Evolutionary conservation across 92 coral and sea anemone genomes (phyloP).

Genomic region (Epizoanthus rinbou): DNA sequence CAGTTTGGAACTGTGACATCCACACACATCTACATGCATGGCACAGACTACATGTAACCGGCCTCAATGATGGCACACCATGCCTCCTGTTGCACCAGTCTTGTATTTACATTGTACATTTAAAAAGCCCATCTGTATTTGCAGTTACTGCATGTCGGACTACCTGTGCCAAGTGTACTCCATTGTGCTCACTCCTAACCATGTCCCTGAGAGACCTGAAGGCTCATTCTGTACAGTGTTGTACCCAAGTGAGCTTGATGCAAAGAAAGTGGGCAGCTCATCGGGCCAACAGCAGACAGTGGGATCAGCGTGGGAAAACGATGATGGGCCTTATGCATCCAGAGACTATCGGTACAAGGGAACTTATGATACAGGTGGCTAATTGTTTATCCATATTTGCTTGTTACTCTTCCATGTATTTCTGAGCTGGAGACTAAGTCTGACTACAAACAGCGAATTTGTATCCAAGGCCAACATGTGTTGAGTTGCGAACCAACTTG

Average conservation of each 20-base stretch:
- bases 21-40: too few relatives aligned
- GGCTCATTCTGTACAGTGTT: conserved; percentile 78
- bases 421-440: too few relatives aligned
- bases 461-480: too few relatives aligned
- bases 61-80: too few relatives aligned
- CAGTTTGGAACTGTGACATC: too few relatives aligned
- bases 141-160: conserved; percentile 94
- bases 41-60: too few relatives aligned
- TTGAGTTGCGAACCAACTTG: too few relatives aligned
- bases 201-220: conserved; percentile 96
- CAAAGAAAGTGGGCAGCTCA: conserved; percentile 19
- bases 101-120: too few relatives aligned
- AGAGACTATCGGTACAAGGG: conserved; percentile 58
- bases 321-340: conserved; percentile 43
- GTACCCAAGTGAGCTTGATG: conserved; percentile 30
- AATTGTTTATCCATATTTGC: neutral
- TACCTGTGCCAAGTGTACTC: conserved; percentile 84
- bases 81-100: too few relatives aligned
- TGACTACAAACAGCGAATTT: too few relatives aligned
- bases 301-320: conserved; percentile 25
- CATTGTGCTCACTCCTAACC: conserved; percentile 74
- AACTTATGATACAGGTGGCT: neutral
- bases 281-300: conserved; percentile 8
- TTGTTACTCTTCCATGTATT: too few relatives aligned
- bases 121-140: neutral